Base-by-base conservation (phyloP, 2,888 invertebrate genomes). In the Protonemura montana region DNA sequence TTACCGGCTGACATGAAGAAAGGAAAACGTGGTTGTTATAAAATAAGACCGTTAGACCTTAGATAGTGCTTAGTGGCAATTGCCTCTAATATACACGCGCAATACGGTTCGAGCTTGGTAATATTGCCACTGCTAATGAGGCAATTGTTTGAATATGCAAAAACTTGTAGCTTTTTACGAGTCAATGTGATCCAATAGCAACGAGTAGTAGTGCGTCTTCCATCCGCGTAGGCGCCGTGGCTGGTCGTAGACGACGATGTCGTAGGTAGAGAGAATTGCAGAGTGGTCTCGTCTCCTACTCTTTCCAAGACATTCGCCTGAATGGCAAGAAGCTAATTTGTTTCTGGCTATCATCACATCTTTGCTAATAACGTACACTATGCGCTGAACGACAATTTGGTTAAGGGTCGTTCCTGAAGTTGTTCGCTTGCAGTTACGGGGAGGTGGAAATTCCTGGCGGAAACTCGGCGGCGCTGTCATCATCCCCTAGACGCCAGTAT, bases 251-350 rank as follows among this genome's bases (percentile, higher is more conserved):
- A n/a, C n/a, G n/a, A n/a, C n/a, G 10, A 10, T 10, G 35, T 3
- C 35, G 35, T 35, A 35, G 35, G 35, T 35, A 35, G 35, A 35
- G 35, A 3, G 3, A 10, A 3, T 35, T 1, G 59, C n/a, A 59
- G 21, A 10, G 59, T 59, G 59, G 59, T 2, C 1, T 59, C 59
- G 59, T 35, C 59, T 13, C 7, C 59, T 21, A 21, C 21, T 21
- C 16, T n/a, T n/a, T 21, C 59, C 59, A 21, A 41, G 13, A 2
- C 59, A 13, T 59, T 59, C 59, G 59, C 59, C 1, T 59, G 59
- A 59, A 59, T 59, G 59, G 59, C 59, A 59, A 59, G 59, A 59
- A 59, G 59, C 59, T 59, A 59, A 59, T 59, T 59, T 59, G 59
- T 59, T 59, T 59, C 21, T 21, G 21, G 59, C 59, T 59, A 59